Conservation (phyloP, 2,888 invertebrate genomes). For the Strigamia maritima region DNA sequence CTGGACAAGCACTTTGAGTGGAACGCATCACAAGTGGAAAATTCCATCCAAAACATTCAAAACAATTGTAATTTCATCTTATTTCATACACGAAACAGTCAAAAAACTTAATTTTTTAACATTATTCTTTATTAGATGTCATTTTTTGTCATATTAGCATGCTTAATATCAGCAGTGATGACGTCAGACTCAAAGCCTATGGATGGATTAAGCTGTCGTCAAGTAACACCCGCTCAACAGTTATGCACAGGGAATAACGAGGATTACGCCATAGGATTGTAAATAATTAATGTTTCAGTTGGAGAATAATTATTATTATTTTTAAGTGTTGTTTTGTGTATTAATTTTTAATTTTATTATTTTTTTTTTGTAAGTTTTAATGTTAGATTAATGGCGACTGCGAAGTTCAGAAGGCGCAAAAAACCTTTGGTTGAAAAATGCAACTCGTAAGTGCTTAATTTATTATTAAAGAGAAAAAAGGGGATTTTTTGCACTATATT, state of each 20-base stretch:
- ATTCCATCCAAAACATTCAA: not conserved
- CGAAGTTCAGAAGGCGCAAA: not conserved
- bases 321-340: not conserved
- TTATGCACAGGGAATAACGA: constrained; percentile 34
- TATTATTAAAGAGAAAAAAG: too few species aligned
- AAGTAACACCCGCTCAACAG: not conserved
- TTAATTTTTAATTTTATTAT: not conserved
- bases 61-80: not conserved
- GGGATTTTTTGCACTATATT: too few species aligned
- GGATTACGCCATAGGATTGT: constrained; percentile 33
- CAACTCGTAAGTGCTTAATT: constrained; percentile 1
- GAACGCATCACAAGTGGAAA: not conserved
- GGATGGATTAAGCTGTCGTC: constrained; percentile 31
- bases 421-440: not conserved
- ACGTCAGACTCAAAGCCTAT: constrained; percentile 33
- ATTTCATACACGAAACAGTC: not conserved
- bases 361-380: not conserved
- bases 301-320: not conserved
- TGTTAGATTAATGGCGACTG: not conserved
- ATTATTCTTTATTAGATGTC: too few species aligned
- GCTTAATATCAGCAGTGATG: not conserved
- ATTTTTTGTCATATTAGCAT: not conserved
- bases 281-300: constrained; percentile 1
- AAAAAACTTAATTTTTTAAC: too few species aligned
- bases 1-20: not conserved